These are phyloP conservation scores for Perodicticus potto DNA, from an alignment of 2,797 vertebrate species.

Conservation along the genomic window DNA sequence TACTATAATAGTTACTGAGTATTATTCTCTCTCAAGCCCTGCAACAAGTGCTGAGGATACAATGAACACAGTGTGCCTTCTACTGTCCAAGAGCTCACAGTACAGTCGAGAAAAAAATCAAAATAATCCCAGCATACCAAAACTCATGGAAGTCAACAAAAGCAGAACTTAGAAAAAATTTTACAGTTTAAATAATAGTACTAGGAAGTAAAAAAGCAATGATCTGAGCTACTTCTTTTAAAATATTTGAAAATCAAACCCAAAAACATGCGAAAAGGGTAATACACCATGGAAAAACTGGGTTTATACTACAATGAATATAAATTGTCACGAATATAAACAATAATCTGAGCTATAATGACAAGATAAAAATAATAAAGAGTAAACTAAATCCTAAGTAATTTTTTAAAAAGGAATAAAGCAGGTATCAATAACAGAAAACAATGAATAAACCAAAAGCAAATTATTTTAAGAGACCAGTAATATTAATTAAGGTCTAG, in stretches of 20 bases:
- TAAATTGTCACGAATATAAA: no score
- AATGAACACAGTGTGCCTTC: not conserved
- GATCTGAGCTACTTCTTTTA: no score
- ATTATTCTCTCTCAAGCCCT: not conserved
- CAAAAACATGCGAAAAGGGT: no score
- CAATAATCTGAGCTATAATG: not conserved
- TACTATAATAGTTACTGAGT: not conserved
- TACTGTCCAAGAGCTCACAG: not conserved
- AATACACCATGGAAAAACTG: no score
- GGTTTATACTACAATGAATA: no score
- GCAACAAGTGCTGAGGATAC: not conserved
- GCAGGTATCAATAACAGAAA: not conserved
- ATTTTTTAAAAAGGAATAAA: not conserved
- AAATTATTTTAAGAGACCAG: not conserved
- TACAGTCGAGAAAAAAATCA: not conserved
- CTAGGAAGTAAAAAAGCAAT: slow-evolving; percentile 1
- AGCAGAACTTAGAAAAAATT: not conserved
- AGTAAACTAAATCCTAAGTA: not conserved
- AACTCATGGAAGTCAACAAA: not conserved
- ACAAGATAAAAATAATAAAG: not conserved
- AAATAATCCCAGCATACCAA: not conserved
- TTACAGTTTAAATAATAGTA: not conserved
- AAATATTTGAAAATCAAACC: no score
- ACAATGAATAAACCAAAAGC: not conserved
- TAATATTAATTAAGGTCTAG: not conserved